These are phyloP conservation scores for Drosophila funebris DNA, from an alignment of 1,140 invertebrate species.

Conservation along the genomic window DNA sequence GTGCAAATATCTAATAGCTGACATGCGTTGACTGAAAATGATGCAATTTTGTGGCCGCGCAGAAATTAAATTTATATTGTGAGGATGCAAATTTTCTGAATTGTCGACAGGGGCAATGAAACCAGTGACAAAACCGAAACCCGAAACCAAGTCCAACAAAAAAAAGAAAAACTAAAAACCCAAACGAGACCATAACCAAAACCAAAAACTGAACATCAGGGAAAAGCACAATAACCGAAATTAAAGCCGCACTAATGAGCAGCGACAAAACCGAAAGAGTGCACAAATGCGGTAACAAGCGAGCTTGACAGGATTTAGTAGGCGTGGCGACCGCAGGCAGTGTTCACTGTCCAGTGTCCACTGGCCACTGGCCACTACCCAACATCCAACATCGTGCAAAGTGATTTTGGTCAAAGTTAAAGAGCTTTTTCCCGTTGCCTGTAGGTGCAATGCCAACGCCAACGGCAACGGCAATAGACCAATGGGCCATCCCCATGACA, in stretches of 20 bases:
- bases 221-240: slow-evolving; percentile 70
- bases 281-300: slow-evolving; percentile 58
- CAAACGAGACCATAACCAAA: slow-evolving; percentile 26
- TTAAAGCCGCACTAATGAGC: slow-evolving; percentile 80
- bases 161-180: slow-evolving; percentile 3
- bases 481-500: slow-evolving; percentile 19
- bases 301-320: slow-evolving; percentile 8
- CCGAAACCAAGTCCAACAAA: slow-evolving; percentile 8
- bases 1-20: slow-evolving; percentile 58
- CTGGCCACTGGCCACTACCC: background rate
- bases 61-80: slow-evolving; percentile 65
- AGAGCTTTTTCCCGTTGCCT: slow-evolving; percentile 46
- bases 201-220: slow-evolving; percentile 52
- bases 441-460: too few relatives aligned
- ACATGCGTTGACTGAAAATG: slow-evolving; percentile 39
- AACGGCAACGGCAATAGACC: too few relatives aligned
- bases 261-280: slow-evolving; percentile 67
- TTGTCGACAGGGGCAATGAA: slow-evolving; percentile 26
- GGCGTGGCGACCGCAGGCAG: slow-evolving; percentile 24
- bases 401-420: slow-evolving; percentile 74
- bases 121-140: background rate
- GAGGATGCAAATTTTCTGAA: slow-evolving; percentile 58
- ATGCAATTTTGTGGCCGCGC: slow-evolving; percentile 56
- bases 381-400: slow-evolving; percentile 30
- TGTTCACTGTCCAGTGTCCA: too few relatives aligned